Conservation (phyloP, 2,113 vertebrate species). For the Castor canadensis region DNA sequence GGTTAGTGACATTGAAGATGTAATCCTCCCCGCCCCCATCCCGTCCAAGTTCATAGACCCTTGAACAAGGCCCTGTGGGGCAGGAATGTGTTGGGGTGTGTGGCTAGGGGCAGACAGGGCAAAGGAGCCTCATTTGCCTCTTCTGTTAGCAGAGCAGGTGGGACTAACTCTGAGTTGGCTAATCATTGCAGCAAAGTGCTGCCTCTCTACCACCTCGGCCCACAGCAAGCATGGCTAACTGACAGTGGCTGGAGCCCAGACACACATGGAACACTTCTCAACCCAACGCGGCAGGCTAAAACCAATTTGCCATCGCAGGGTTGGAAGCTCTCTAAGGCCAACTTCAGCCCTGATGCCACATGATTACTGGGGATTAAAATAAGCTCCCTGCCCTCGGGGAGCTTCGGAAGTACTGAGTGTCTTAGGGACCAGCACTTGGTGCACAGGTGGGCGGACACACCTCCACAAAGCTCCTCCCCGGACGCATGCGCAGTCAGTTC, state of each 20-base stretch:
- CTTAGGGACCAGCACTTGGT: not conserved
- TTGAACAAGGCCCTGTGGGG: not conserved
- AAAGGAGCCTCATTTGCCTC: not conserved
- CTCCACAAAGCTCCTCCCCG: constrained; percentile 53
- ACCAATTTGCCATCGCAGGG: constrained; percentile 61
- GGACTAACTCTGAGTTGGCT: not conserved
- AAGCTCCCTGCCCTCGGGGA: constrained; percentile 74
- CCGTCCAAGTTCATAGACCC: not conserved
- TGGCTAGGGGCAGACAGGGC: not conserved
- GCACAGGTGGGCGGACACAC: not conserved
- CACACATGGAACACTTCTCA: not conserved
- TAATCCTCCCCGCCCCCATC: not conserved
- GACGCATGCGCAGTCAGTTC: constrained; percentile 70
- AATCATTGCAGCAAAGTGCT: not conserved
- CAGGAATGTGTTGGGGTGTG: not conserved
- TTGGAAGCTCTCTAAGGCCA: constrained; percentile 61
- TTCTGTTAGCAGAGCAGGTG: not conserved
- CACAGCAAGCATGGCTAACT: constrained; percentile 37
- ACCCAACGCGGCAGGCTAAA: constrained; percentile 56
- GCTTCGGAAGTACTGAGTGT: constrained; percentile 63
- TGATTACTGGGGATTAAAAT: constrained; percentile 72
- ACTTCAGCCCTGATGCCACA: constrained; percentile 55
- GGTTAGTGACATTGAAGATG: not conserved
- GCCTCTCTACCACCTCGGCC: not conserved
- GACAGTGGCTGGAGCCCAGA: constrained; percentile 53